Evolutionary conservation across 2,888 invertebrate genomes (phyloP).

Genomic region (Pseudococcus longispinus): DNA sequence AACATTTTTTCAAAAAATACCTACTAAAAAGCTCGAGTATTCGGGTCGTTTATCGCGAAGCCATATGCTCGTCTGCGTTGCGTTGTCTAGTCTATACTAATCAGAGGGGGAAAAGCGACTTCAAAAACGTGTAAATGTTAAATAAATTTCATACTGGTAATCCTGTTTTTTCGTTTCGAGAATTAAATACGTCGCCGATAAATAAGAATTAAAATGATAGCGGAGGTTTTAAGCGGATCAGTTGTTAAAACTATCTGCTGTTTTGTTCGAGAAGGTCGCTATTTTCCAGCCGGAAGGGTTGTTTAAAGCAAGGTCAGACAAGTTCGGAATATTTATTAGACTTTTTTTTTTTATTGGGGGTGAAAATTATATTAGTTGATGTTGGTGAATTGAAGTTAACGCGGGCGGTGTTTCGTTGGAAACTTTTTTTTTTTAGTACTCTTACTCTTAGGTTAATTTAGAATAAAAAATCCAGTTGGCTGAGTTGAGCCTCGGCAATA

Average conservation of each 20-base stretch:
- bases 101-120: background rate
- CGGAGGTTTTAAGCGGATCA: conserved; percentile 11
- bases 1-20: background rate
- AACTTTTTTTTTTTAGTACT: background rate
- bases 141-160: background rate
- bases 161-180: conserved; percentile 20
- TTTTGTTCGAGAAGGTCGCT: conserved; percentile 15
- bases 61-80: background rate
- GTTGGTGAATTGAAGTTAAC: conserved; percentile 7
- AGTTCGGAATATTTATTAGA: conserved; percentile 17
- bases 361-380: conserved; percentile 17
- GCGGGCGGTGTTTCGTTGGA: background rate
- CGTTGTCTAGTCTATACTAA: background rate
- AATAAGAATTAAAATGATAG: conserved; percentile 15
- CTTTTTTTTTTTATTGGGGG: conserved; percentile 11
- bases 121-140: background rate
- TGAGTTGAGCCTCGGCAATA: background rate
- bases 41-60: background rate
- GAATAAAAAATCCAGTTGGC: background rate
- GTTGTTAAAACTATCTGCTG: conserved; percentile 9
- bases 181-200: conserved; percentile 17
- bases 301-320: conserved; percentile 18
- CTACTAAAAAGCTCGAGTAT: background rate
- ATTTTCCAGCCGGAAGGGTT: background rate
- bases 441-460: background rate